A percentile compares a stretch with the other conserved stretches of the same genome.
These are phyloP conservation scores for Mesembrinibis cayennensis DNA, from an alignment of 2,113 vertebrate genomes.

Conservation along the genomic window DNA sequence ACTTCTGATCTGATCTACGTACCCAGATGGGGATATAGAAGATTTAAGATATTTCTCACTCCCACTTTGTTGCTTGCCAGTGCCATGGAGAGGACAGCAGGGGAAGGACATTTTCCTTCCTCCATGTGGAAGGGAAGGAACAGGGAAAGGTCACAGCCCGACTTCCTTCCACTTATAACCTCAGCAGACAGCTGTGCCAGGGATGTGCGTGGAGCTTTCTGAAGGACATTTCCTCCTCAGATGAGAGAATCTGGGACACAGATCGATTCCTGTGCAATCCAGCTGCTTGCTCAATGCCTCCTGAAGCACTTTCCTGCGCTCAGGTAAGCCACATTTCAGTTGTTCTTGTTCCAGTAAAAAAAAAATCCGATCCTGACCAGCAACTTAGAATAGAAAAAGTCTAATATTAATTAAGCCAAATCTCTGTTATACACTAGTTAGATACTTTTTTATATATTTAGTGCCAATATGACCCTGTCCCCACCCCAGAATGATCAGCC, in stretches of 20 bases:
- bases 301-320: neutral
- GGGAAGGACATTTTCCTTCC: neutral
- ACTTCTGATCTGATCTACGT: neutral
- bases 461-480: neutral
- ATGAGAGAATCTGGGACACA: neutral
- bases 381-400: neutral
- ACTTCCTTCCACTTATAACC: neutral
- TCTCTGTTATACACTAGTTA: neutral
- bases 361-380: neutral
- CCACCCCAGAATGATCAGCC: neutral
- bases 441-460: neutral
- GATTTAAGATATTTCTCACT: neutral
- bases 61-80: neutral
- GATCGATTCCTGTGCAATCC: neutral
- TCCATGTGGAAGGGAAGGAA: neutral
- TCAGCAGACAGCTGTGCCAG: neutral
- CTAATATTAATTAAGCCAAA: neutral
- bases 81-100: neutral
- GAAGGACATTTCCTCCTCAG: neutral
- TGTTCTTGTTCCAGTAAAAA: neutral
- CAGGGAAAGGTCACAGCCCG: neutral
- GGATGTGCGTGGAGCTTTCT: neutral
- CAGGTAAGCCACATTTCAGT: neutral
- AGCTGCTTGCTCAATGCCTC: neutral
- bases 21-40: rapidly evolving